Evolutionary conservation across 2,113 vertebrate species (phyloP).

Genomic region (Lutjanus erythropterus): DNA sequence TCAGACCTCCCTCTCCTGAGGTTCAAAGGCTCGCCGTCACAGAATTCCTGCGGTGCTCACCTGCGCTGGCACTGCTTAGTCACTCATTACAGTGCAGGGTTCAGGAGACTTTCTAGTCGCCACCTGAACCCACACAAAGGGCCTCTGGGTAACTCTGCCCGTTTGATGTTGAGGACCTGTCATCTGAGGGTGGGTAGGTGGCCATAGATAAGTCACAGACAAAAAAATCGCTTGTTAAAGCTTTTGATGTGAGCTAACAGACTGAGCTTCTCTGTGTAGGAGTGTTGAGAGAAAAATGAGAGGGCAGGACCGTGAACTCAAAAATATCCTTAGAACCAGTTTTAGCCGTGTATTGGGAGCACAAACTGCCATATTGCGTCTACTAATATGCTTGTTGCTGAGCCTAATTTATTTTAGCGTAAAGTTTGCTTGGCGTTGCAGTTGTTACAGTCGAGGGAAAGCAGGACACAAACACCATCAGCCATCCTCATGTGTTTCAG

Average conservation of each 20-base stretch:
- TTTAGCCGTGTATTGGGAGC: background rate
- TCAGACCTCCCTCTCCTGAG: background rate
- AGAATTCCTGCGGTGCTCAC: constrained; percentile 78
- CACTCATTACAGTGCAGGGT: constrained; percentile 71
- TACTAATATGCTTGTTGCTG: constrained; percentile 19
- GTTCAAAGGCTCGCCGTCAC: constrained; percentile 76
- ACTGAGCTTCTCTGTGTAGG: constrained; percentile 10
- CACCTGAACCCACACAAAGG: constrained; percentile 80
- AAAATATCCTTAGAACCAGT: background rate
- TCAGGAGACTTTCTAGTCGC: constrained; percentile 62
- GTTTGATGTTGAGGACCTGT: constrained; percentile 79
- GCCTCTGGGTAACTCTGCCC: constrained; percentile 68
- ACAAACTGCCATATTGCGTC: constrained; percentile 3
- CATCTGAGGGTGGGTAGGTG: constrained; percentile 63
- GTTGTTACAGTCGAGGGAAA: background rate
- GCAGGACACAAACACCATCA: constrained; percentile 9
- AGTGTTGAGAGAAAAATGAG: constrained; percentile 65
- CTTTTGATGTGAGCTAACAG: constrained; percentile 70
- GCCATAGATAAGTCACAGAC: constrained; percentile 54
- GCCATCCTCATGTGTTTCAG: background rate
- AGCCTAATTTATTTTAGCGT: constrained; percentile 15
- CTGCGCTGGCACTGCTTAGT: constrained; percentile 70
- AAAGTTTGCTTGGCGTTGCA: constrained; percentile 12
- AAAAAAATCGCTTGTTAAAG: constrained; percentile 43
- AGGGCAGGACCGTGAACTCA: constrained; percentile 21